A percentile compares a stretch with the other conserved stretches of the same genome.
phyloP scores from a whole-genome alignment of 2,797 vertebrate genomes.

The Molossus alvarezi region DNA sequence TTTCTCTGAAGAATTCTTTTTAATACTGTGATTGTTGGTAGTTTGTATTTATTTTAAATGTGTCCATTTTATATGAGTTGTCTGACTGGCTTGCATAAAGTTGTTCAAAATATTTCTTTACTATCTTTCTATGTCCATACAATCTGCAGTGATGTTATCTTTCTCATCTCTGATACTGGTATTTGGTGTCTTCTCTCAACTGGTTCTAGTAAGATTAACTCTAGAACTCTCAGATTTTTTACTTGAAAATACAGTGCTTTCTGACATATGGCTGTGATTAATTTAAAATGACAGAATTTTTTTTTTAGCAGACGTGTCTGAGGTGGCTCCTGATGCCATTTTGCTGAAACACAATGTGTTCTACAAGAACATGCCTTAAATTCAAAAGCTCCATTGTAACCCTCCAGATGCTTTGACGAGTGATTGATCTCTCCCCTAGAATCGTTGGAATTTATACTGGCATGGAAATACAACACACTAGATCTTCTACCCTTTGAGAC shows the following conservation, averaged over 20 bases:
- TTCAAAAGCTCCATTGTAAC: not conserved
- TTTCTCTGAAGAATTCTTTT: not conserved
- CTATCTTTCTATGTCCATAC: not conserved
- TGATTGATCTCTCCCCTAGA: not conserved
- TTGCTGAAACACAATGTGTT: slow-evolving; percentile 4
- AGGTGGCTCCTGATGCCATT: not conserved
- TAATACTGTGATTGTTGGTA: not conserved
- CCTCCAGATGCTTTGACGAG: not conserved
- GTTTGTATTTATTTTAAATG: not conserved
- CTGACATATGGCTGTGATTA: not conserved
- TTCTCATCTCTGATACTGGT: not conserved
- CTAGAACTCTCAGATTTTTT: not conserved
- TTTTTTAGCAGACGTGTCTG: not conserved
- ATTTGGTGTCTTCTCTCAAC: not conserved
- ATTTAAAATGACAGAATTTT: not conserved
- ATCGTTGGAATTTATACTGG: not conserved
- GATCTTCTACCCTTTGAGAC: not conserved
- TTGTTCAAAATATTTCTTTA: not conserved
- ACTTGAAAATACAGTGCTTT: not conserved
- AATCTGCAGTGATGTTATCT: not conserved
- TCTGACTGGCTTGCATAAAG: not conserved
- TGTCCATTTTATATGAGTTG: not conserved
- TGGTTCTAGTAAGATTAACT: not conserved
- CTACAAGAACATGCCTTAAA: not conserved
- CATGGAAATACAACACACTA: not conserved